phyloP scores from a whole-genome alignment of 2,888 invertebrate genomes.

The Rhingia campestris region DNA sequence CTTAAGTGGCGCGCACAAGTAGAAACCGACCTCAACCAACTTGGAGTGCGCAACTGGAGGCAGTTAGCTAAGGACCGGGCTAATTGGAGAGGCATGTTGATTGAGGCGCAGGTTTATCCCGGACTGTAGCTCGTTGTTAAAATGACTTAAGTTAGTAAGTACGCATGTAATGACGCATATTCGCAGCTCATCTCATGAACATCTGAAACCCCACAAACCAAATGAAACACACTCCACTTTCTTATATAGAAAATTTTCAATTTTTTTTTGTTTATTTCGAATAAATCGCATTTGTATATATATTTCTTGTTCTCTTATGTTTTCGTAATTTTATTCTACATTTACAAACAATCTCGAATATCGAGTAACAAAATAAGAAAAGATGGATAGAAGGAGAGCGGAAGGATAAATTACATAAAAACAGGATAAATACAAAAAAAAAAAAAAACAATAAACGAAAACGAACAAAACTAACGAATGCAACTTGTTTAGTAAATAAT shows the following conservation, averaged over 20 bases:
- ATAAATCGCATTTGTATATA: conserved; percentile 77
- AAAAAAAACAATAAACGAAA: conserved; percentile 35
- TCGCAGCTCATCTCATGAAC: no score
- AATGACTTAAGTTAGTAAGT: no score
- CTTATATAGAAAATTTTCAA: conserved; percentile 70
- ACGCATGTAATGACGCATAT: no score
- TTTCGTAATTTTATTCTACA: conserved; percentile 70
- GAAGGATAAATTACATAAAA: conserved; percentile 61
- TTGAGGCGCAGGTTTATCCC: no score
- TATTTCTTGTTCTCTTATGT: conserved; percentile 75
- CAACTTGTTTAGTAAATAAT: conserved; percentile 51
- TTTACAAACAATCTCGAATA: conserved; percentile 75
- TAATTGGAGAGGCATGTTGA: no score
- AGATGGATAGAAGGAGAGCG: conserved; percentile 41
- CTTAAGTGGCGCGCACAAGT: no score
- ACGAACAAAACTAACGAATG: conserved; percentile 30
- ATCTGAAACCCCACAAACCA: no score
- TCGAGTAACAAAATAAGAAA: conserved; percentile 73
- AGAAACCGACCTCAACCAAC: no score
- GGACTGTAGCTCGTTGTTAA: no score
- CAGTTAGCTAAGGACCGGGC: no score
- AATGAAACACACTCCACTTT: conserved; percentile 7
- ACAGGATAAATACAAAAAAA: conserved; percentile 32
- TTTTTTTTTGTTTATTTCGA: conserved; percentile 73
- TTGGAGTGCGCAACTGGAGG: no score